A percentile compares a stretch with the other conserved stretches of the same genome.
Conservation (phyloP, 1,140 invertebrate species). For the Laodelphax striatellus region DNA sequence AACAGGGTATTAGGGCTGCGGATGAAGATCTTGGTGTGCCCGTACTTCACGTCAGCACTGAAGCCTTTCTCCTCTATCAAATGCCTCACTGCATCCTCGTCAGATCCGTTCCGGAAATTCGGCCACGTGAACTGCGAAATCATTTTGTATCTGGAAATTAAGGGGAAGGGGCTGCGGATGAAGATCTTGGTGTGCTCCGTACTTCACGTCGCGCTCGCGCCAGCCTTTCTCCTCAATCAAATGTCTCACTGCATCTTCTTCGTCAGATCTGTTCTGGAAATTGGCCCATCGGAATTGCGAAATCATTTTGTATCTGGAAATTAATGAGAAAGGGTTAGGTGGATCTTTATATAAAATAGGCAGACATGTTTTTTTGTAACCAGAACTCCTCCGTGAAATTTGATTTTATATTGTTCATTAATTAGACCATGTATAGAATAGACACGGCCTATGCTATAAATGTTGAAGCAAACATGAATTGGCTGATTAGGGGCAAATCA, state of each 20-base stretch:
- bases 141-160: constrained; percentile 77
- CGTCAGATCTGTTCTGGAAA: constrained; percentile 58
- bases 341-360: no score
- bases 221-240: constrained; percentile 69
- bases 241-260: constrained; percentile 71
- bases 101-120: constrained; percentile 64
- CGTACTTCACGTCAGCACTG: constrained; percentile 77
- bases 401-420: no score
- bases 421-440: no score
- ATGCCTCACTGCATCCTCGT: constrained; percentile 70
- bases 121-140: constrained; percentile 90
- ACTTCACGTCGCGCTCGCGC: constrained; percentile 81
- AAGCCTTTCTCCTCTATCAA: constrained; percentile 72
- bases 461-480: no score
- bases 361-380: no score
- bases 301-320: no score
- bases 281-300: constrained; percentile 64
- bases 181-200: constrained; percentile 92
- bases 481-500: no score
- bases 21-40: constrained; percentile 91
- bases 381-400: no score
- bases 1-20: constrained; percentile 82
- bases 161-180: constrained; percentile 79
- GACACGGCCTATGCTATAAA: no score
- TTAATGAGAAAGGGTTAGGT: no score